phyloP scores from a whole-genome alignment of 2,888 invertebrate species.

The Idaea dimidiata region DNA sequence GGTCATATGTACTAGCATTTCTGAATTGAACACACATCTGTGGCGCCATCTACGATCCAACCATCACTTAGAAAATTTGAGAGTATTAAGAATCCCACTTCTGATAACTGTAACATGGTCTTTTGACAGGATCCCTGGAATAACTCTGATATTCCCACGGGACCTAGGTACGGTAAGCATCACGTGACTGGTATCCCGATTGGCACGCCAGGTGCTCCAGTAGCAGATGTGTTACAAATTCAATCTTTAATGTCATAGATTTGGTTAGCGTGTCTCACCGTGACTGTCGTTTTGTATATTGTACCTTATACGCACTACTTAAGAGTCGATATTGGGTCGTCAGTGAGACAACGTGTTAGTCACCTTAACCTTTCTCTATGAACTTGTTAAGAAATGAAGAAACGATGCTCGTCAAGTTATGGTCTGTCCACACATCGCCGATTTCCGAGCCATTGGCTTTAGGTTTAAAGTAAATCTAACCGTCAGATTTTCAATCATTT shows the following conservation, averaged over 20 bases:
- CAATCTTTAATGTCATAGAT: not conserved
- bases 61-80: no score
- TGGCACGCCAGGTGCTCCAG: not conserved
- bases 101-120: no score
- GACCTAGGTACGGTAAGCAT: not conserved
- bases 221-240: not conserved
- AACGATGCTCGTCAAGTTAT: not conserved
- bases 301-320: not conserved
- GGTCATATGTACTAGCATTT: no score
- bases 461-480: no score
- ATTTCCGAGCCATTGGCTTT: no score
- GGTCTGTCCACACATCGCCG: no score
- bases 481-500: no score
- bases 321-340: not conserved
- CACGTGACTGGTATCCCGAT: not conserved
- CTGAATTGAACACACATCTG: no score
- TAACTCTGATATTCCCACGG: not conserved
- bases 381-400: not conserved
- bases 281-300: not conserved
- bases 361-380: not conserved
- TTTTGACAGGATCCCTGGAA: no score
- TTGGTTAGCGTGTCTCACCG: not conserved
- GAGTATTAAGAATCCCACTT: no score
- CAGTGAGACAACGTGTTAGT: not conserved
- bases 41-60: no score